A percentile compares a stretch with the other conserved stretches of the same genome.
These are phyloP conservation scores for Chaetodon trifascialis DNA, from an alignment of 2,113 vertebrate species.

Conservation along the genomic window DNA sequence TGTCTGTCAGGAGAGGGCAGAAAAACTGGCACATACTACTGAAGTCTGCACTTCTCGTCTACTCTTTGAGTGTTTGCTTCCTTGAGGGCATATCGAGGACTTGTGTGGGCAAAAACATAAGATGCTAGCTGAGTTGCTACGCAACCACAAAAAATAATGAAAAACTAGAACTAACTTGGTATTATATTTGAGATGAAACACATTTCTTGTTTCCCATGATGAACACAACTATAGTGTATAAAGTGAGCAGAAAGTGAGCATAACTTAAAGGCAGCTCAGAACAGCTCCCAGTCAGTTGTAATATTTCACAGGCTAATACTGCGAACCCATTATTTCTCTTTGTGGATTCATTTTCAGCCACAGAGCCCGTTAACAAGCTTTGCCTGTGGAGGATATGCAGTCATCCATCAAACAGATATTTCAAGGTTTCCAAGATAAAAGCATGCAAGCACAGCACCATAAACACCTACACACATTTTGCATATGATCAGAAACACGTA, in stretches of 20 bases:
- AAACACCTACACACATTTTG: constrained; percentile 16
- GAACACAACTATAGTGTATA: background rate
- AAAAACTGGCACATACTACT: constrained; percentile 3
- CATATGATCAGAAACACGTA: background rate
- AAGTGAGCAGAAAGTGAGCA: background rate
- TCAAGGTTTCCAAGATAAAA: constrained; percentile 24
- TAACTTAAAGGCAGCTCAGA: background rate
- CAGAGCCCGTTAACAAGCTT: constrained; percentile 20
- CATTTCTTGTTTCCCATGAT: background rate
- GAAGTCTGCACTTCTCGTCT: constrained; percentile 1
- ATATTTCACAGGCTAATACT: constrained; percentile 19
- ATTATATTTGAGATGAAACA: background rate
- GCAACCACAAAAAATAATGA: background rate
- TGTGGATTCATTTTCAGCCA: constrained; percentile 31
- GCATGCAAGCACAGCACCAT: background rate
- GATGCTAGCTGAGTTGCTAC: background rate
- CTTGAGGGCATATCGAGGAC: background rate
- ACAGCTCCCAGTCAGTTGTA: background rate
- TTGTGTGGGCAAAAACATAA: background rate
- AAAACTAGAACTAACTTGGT: background rate
- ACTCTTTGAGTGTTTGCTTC: constrained; percentile 4
- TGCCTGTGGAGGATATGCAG: background rate
- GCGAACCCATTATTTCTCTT: constrained; percentile 20
- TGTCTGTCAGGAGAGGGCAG: background rate
- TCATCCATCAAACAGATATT: constrained; percentile 31